phyloP scores from a whole-genome alignment of 2,888 invertebrate species.

The Polyommatus iphigenia region DNA sequence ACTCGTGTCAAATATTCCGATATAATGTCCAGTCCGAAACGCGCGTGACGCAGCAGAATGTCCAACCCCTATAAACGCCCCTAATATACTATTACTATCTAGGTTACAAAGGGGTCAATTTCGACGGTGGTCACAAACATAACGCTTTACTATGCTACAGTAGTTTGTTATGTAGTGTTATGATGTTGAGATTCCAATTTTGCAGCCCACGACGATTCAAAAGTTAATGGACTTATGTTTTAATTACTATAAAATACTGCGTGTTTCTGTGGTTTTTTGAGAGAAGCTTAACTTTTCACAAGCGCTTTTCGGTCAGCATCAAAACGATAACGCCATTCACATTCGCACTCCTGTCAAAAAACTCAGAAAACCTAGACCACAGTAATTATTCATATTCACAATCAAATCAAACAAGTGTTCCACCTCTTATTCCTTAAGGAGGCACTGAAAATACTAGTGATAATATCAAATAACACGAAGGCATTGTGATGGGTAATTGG shows the following conservation, averaged over 20 bases:
- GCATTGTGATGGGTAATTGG: conserved; percentile 28
- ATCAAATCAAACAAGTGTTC: neutral
- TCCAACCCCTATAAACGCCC: neutral
- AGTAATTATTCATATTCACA: neutral
- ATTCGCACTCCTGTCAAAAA: too few species aligned
- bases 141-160: neutral
- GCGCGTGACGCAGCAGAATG: conserved; percentile 13
- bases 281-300: too few species aligned
- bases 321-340: too few species aligned
- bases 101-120: conserved; percentile 10
- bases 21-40: conserved; percentile 10
- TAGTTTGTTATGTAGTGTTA: neutral
- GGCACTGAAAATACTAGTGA: neutral
- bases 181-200: neutral
- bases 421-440: neutral
- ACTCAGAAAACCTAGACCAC: too few species aligned
- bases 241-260: neutral
- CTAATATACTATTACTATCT: conserved; percentile 15
- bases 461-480: conserved; percentile 16
- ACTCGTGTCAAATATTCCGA: conserved; percentile 16
- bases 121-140: neutral
- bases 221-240: neutral
- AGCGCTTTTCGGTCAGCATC: too few species aligned
- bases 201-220: neutral
- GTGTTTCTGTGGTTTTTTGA: too few species aligned